These are phyloP conservation scores for Semotilus atromaculatus DNA, from an alignment of 2,797 vertebrate genomes.

Conservation along the genomic window DNA sequence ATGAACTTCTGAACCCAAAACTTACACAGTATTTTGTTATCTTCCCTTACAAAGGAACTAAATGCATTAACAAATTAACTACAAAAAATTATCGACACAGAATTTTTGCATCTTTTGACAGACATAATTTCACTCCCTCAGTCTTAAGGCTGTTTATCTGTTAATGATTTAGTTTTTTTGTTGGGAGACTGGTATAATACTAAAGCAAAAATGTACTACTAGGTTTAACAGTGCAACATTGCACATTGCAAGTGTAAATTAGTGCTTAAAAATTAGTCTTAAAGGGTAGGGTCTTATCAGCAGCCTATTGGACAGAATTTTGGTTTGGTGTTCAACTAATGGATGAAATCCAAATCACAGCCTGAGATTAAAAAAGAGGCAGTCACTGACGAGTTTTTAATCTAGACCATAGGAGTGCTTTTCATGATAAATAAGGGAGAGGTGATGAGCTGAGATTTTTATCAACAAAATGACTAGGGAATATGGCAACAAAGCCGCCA, in stretches of 20 bases:
- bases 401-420: slow-evolving; percentile 1
- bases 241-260: not conserved
- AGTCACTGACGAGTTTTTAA: slow-evolving; percentile 11
- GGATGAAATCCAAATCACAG: not conserved
- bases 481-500: slow-evolving; percentile 17
- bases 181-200: not conserved
- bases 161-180: not conserved
- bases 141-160: not conserved
- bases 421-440: slow-evolving; percentile 9
- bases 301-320: not conserved
- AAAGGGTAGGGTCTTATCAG: not conserved
- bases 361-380: slow-evolving; percentile 3
- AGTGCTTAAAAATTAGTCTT: slow-evolving; percentile 36
- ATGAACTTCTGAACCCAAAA: not conserved
- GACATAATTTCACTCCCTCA: not conserved
- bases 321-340: slow-evolving; percentile 3
- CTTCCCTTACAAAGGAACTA: not conserved
- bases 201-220: not conserved
- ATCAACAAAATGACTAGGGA: slow-evolving; percentile 24
- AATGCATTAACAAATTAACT: not conserved
- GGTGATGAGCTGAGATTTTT: slow-evolving; percentile 26
- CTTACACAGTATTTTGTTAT: not conserved
- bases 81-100: not conserved
- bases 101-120: not conserved
- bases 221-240: not conserved